A percentile compares a stretch with the other conserved stretches of the same genome.
phyloP scores from a whole-genome alignment of 2,888 invertebrate species.

The Alitta virens region DNA sequence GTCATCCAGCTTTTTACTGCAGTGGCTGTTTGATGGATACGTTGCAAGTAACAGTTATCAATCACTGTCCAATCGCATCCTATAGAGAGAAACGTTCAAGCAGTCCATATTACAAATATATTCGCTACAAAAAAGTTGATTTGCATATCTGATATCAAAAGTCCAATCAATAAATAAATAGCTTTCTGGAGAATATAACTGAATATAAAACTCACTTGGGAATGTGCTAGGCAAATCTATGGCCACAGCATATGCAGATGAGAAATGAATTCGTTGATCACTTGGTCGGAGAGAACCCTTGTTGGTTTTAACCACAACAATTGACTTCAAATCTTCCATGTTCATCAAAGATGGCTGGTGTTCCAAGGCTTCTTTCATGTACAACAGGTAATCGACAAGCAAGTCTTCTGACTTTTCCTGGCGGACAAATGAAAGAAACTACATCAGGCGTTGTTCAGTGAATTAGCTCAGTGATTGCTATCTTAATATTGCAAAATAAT shows the following conservation, averaged over 20 bases:
- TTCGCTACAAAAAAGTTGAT: too few species aligned
- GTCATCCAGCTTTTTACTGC: conserved; percentile 39
- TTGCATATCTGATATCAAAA: too few species aligned
- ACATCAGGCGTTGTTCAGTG: too few species aligned
- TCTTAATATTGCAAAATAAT: too few species aligned
- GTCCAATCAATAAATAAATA: too few species aligned
- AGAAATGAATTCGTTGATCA: conserved; percentile 43
- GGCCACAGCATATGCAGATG: conserved; percentile 32
- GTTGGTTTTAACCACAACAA: conserved; percentile 41
- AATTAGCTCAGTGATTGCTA: too few species aligned
- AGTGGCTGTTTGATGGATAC: background rate
- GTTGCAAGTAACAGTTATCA: conserved; percentile 40
- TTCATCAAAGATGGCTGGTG: conserved; percentile 36
- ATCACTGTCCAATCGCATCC: conserved; percentile 50
- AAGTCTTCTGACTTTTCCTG: conserved; percentile 26
- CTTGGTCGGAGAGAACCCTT: conserved; percentile 42
- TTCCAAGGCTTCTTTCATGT: conserved; percentile 45
- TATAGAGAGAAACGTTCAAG: conserved; percentile 15
- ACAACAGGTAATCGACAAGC: conserved; percentile 44
- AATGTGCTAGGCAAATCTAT: too few species aligned
- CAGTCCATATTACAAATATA: background rate
- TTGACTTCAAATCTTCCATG: conserved; percentile 36
- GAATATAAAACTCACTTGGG: background rate
- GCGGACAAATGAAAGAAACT: too few species aligned
- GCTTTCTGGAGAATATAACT: too few species aligned